Conservation (phyloP, 53 echinoderm and acorn worm genomes). For the Crossaster papposus region DNA sequence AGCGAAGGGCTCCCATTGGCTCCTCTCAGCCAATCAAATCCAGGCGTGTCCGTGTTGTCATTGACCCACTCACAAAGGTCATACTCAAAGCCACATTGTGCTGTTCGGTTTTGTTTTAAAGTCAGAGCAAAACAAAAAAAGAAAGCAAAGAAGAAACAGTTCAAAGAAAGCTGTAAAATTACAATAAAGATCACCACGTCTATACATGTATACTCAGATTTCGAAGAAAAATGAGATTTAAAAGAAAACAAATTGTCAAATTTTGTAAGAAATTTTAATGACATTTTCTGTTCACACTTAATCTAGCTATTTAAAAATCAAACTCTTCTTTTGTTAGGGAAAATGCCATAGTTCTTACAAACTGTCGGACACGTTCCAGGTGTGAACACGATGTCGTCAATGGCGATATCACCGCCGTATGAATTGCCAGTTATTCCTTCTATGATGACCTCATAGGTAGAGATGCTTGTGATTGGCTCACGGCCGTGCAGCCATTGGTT, state of each 20-base stretch:
- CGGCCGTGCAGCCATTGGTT: constrained; percentile 72
- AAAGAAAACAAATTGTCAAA: no score
- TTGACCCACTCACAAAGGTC: constrained; percentile 91
- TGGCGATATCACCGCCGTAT: constrained; percentile 77
- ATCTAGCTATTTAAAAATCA: neutral
- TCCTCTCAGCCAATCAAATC: constrained; percentile 89
- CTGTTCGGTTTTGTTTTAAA: constrained; percentile 32
- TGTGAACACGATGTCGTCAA: constrained; percentile 67
- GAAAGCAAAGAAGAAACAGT: neutral
- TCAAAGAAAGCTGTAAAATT: neutral
- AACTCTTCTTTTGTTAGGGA: neutral
- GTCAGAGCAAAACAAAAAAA: neutral
- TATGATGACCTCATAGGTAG: constrained; percentile 72
- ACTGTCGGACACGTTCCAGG: constrained; percentile 69
- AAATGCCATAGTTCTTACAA: constrained; percentile 48
- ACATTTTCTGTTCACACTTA: no score
- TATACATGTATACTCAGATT: no score
- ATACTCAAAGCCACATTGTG: constrained; percentile 82
- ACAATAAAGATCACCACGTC: no score
- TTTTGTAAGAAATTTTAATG: no score
- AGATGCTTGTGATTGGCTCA: constrained; percentile 50
- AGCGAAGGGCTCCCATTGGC: constrained; percentile 67
- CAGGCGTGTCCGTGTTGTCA: constrained; percentile 72
- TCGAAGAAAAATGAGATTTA: no score
- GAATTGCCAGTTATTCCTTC: constrained; percentile 65